Conservation (phyloP, 2,888 invertebrate species). For the Phorcus lineatus region DNA sequence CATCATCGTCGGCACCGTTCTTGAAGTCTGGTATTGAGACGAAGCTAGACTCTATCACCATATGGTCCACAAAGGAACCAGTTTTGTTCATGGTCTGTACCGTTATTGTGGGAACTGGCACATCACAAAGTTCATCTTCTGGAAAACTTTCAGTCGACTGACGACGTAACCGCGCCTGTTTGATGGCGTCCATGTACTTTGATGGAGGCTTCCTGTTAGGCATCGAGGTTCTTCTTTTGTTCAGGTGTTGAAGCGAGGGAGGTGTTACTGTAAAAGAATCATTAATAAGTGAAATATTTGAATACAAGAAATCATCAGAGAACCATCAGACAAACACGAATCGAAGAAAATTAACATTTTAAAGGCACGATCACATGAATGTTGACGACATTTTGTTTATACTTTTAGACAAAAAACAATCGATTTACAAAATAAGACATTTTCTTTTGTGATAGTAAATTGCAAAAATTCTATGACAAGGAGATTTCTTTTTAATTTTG, state of each 20-base stretch:
- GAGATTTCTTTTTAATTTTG: too few species aligned
- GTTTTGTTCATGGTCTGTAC: not conserved
- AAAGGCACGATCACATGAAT: not conserved
- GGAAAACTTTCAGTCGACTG: not conserved
- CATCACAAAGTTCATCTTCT: conserved; percentile 29
- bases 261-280: conserved; percentile 55
- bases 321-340: too few species aligned
- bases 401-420: too few species aligned
- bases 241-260: conserved; percentile 59
- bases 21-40: conserved; percentile 33
- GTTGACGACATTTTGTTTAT: too few species aligned
- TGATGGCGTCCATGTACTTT: conserved; percentile 33
- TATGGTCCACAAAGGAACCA: not conserved
- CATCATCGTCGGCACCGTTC: conserved; percentile 41
- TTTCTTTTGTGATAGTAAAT: too few species aligned
- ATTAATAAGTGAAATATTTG: not conserved
- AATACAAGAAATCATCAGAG: not conserved
- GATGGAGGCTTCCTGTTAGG: conserved; percentile 50
- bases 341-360: not conserved
- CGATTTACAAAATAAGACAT: too few species aligned
- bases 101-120: conserved; percentile 19
- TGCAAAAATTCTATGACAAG: too few species aligned
- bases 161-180: not conserved
- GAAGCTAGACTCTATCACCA: conserved; percentile 31
- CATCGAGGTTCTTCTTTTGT: conserved; percentile 53